Evolutionary conservation across 2,113 vertebrate genomes (phyloP).

Genomic region (Pterocles orientalis): DNA sequence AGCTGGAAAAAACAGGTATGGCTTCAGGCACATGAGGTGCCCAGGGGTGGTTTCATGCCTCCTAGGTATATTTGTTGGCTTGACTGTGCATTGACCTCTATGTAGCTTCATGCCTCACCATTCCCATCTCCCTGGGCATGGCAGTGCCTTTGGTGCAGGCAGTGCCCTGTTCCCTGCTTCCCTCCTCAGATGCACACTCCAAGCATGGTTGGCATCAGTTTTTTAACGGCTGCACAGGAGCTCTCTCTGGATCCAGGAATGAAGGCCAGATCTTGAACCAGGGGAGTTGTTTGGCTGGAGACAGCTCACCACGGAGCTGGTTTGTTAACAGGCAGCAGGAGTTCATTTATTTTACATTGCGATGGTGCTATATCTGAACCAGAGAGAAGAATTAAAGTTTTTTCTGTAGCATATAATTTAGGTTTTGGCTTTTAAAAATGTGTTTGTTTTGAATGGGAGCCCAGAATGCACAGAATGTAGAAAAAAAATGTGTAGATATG

Average conservation of each 20-base stretch:
- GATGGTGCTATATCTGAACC: not conserved
- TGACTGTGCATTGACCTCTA: accelerated
- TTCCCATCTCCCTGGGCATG: not conserved
- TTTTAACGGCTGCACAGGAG: not conserved
- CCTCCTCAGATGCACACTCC: not conserved
- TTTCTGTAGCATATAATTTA: not conserved
- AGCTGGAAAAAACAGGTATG: not conserved
- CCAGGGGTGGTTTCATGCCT: not conserved
- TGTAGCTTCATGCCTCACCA: not conserved
- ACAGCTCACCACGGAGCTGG: not conserved
- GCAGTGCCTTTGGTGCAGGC: not conserved
- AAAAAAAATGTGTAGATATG: not conserved
- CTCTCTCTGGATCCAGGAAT: not conserved
- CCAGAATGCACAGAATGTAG: not conserved
- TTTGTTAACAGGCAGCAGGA: not conserved
- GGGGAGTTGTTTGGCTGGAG: not conserved
- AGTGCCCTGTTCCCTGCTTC: not conserved
- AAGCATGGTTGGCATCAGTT: not conserved
- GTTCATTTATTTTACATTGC: not conserved
- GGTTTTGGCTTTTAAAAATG: not conserved
- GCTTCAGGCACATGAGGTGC: not conserved
- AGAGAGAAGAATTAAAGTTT: not conserved
- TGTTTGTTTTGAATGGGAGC: constrained; percentile 22
- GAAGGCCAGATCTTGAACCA: not conserved
- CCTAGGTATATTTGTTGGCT: not conserved